phyloP scores from a whole-genome alignment of 2,797 vertebrate genomes.

The Sitta carolinensis region DNA sequence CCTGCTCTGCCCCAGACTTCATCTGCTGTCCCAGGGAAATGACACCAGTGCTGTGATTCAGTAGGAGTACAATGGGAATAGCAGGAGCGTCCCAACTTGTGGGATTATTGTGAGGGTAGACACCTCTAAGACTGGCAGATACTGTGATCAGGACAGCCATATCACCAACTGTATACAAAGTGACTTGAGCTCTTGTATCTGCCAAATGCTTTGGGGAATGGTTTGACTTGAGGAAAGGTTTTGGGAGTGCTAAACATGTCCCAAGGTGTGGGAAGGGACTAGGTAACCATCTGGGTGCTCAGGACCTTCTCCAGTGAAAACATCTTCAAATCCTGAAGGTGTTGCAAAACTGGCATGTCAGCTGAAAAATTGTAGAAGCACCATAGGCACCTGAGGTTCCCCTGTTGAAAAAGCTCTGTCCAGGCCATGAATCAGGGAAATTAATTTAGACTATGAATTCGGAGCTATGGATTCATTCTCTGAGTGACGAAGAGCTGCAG shows the following conservation, averaged over 20 bases:
- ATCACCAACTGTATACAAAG: not conserved
- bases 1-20: not conserved
- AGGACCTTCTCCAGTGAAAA: not conserved
- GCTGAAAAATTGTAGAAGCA: not conserved
- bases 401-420: not conserved
- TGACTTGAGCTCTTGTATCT: not conserved
- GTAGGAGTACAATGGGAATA: not conserved
- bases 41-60: conserved; percentile 1
- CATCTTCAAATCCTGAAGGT: not conserved
- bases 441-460: not conserved
- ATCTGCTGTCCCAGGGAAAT: not conserved
- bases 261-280: not conserved
- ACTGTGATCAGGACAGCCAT: not conserved
- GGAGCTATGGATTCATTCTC: not conserved
- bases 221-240: not conserved
- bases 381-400: not conserved
- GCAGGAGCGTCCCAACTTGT: not conserved
- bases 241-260: not conserved
- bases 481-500: not conserved
- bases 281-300: not conserved
- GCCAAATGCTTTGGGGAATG: not conserved
- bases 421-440: not conserved
- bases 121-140: not conserved
- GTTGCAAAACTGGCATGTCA: not conserved
- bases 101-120: not conserved